Conservation (phyloP, 2,797 vertebrate species). For the Falco berigora region DNA sequence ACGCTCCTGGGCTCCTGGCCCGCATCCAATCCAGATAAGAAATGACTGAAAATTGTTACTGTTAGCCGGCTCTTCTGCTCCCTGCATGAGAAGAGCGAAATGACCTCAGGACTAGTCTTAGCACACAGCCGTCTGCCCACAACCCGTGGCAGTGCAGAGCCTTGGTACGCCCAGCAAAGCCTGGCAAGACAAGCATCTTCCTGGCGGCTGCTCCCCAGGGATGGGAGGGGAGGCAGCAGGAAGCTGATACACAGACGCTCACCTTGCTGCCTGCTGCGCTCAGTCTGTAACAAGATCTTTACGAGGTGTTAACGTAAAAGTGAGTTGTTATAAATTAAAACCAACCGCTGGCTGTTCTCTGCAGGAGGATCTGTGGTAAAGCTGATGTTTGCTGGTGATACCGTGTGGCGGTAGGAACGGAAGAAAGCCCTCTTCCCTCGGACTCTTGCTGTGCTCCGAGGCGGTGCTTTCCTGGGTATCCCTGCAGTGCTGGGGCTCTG, state of each 20-base stretch:
- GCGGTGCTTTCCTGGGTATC: not conserved
- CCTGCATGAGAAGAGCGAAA: not conserved
- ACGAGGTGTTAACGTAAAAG: not conserved
- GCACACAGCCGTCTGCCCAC: not conserved
- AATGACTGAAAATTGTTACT: not conserved
- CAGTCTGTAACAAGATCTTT: not conserved
- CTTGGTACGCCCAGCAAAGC: not conserved
- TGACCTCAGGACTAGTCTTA: not conserved
- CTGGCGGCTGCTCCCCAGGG: not conserved
- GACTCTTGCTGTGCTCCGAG: not conserved
- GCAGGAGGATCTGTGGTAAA: not conserved
- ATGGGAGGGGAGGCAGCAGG: not conserved
- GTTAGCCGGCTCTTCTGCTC: not conserved
- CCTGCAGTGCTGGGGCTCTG: not conserved
- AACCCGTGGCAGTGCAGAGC: not conserved
- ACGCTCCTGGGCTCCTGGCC: not conserved
- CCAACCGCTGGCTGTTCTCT: not conserved
- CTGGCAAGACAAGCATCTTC: not conserved
- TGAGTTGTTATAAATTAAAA: not conserved
- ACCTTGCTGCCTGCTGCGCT: rapidly evolving
- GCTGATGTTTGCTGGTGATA: not conserved
- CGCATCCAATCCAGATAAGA: not conserved
- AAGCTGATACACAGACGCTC: not conserved
- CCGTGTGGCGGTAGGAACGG: not conserved
- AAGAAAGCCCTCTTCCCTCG: not conserved